Evolutionary conservation across 2,113 vertebrate genomes (phyloP).

Genomic region (Coracopsis vasa): DNA sequence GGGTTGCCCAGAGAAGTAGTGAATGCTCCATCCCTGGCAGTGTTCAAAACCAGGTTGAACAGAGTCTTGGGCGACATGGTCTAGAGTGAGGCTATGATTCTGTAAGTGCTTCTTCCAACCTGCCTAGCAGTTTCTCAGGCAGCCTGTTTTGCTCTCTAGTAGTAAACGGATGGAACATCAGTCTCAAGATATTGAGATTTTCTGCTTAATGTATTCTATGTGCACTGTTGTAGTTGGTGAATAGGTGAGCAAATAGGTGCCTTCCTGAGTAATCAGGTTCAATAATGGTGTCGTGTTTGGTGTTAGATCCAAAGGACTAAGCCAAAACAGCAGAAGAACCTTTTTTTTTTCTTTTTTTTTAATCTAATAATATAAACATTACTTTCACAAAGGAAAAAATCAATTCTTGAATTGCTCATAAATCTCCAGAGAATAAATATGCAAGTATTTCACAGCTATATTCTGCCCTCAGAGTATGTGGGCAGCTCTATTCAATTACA

Average conservation of each 20-base stretch:
- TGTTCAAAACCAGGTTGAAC: not conserved
- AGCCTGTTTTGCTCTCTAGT: not conserved
- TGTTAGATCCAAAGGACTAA: not conserved
- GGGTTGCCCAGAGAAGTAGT: not conserved
- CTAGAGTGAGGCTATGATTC: not conserved
- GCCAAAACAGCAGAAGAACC: not conserved
- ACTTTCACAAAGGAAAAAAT: not conserved
- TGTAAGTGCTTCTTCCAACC: not conserved
- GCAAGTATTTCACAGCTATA: not conserved
- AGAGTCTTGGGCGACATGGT: not conserved
- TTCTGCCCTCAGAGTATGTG: not conserved
- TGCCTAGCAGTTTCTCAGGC: not conserved
- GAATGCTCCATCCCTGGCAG: not conserved
- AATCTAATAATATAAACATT: not conserved
- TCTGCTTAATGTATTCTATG: not conserved
- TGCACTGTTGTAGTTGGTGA: not conserved
- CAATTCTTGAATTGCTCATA: not conserved
- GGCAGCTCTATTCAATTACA: constrained; percentile 22
- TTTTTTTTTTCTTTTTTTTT: too few relatives aligned
- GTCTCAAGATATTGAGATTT: not conserved
- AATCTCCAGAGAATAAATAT: not conserved
- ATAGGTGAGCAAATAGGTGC: not conserved
- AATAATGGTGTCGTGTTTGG: not conserved
- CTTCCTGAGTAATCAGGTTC: not conserved
- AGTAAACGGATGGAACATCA: not conserved